phyloP scores from a whole-genome alignment of 2,797 vertebrate genomes.

The Pipistrellus nathusii region DNA sequence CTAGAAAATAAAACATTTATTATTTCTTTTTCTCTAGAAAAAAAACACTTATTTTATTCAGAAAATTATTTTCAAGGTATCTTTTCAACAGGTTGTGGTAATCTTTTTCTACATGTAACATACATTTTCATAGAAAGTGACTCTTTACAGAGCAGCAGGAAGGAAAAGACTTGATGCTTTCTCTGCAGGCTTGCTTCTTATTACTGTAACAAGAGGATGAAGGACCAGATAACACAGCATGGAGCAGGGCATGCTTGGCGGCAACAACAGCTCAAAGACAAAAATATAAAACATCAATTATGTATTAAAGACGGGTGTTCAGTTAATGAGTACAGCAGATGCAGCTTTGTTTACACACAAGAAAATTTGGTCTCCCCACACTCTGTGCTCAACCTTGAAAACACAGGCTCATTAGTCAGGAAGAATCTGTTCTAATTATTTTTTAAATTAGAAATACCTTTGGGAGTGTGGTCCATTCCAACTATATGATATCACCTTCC shows the following conservation, averaged over 20 bases:
- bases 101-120: not conserved
- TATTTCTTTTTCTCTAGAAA: slow-evolving; percentile 25
- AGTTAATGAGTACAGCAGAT: slow-evolving; percentile 57
- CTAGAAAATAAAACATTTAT: not conserved
- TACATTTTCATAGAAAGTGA: not conserved
- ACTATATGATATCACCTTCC: not conserved
- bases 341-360: slow-evolving; percentile 58
- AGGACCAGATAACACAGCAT: slow-evolving; percentile 53
- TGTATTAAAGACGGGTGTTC: slow-evolving; percentile 17
- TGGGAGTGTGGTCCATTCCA: not conserved
- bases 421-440: slow-evolving; percentile 54
- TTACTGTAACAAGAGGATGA: slow-evolving; percentile 10
- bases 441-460: slow-evolving; percentile 36
- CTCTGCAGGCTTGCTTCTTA: slow-evolving; percentile 14
- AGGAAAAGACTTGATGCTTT: not conserved
- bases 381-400: slow-evolving; percentile 60
- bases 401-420: slow-evolving; percentile 59
- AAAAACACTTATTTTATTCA: not conserved
- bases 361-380: slow-evolving; percentile 26
- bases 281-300: slow-evolving; percentile 28
- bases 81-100: not conserved
- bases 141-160: not conserved
- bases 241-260: not conserved
- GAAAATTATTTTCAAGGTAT: slow-evolving; percentile 10
- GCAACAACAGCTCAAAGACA: not conserved